Percentiles rank a stretch among this genome's conserved stretches.
Conservation (phyloP, 1,140 invertebrate genomes). For the Drosophila bipectinata region DNA sequence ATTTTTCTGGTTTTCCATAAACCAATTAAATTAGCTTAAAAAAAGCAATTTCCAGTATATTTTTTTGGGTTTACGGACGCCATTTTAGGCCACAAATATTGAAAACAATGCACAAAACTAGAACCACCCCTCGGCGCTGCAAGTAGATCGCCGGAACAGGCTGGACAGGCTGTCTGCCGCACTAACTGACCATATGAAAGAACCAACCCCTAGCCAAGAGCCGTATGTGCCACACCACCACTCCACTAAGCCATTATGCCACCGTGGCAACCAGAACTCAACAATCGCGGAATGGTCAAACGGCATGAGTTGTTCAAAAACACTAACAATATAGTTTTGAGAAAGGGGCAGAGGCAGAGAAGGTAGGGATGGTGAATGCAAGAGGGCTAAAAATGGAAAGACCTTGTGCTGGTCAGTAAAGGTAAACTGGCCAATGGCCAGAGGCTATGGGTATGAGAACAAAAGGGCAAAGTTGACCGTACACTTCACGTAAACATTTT, state of each 20-base stretch:
- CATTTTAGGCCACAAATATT: slow-evolving; percentile 47
- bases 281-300: slow-evolving; percentile 53
- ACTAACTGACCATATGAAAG: slow-evolving; percentile 39
- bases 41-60: slow-evolving; percentile 1
- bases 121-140: slow-evolving; percentile 50
- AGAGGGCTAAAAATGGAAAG: slow-evolving; percentile 1
- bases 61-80: slow-evolving; percentile 32
- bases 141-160: slow-evolving; percentile 47
- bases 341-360: neutral
- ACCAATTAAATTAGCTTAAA: slow-evolving; percentile 1
- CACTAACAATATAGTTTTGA: slow-evolving; percentile 33
- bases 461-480: slow-evolving; percentile 51
- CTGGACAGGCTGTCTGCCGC: slow-evolving; percentile 32
- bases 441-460: slow-evolving; percentile 1
- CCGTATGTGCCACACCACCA: slow-evolving; percentile 25
- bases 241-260: neutral
- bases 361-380: neutral
- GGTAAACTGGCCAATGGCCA: slow-evolving; percentile 54
- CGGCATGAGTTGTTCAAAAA: slow-evolving; percentile 33
- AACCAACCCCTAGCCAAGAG: slow-evolving; percentile 45
- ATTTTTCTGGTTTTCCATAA: slow-evolving; percentile 4
- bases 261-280: slow-evolving; percentile 10
- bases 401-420: slow-evolving; percentile 72
- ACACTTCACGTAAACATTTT: neutral
- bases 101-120: slow-evolving; percentile 18